Evolutionary conservation across 2,888 invertebrate species (phyloP), one percentile per base, ranked within the genome.

Genomic region (Pyrochroa serraticornis): DNA sequence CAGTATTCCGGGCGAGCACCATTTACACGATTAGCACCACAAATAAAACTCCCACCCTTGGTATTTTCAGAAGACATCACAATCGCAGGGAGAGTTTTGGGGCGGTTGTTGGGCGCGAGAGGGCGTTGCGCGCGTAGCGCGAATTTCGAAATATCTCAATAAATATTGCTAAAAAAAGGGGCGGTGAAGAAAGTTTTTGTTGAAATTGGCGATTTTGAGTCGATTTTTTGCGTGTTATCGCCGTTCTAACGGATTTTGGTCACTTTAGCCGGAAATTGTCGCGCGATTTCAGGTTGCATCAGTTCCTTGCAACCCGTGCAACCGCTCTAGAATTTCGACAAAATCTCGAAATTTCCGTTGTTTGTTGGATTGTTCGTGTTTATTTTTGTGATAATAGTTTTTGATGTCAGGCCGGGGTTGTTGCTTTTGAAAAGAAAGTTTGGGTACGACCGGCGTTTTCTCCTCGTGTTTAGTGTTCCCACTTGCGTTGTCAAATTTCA

Each of bases 1-100:
- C 69, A 59, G 72, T 71, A 63, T 56, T 60, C 67, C 56, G 61
- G 47, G 62, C 47, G 53, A 67, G 66, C 69, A 72, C 67, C 70
- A 75, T 71, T 70, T 67, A 69, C 53, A 9, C n/a, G 7, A 13
- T 30, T 44, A 49, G 45, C 37, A 46, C 37, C 7, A 13, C 8
- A 46, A 52, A 30, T 61, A 63, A 43, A 56, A 60, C 52, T 60
- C 58, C 62, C 65, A 64, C 64, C 63, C 64, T 63, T 44, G 22
- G 39, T 45, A 53, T 60, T 68, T 63, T 62, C 62, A 59, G 63
- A 60, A 63, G 68, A 68, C 67, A 69, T 70, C 66, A 69, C 66
- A 70, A 65, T 63, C 50, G 34, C 44, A 41, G 39, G 52, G 58
- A 52, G 58, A 58, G 58, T 22, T 22, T 22, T 22, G 5, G 22